Evolutionary conservation across 2,888 invertebrate species (phyloP).

Genomic region (Pherbina coryleti): DNA sequence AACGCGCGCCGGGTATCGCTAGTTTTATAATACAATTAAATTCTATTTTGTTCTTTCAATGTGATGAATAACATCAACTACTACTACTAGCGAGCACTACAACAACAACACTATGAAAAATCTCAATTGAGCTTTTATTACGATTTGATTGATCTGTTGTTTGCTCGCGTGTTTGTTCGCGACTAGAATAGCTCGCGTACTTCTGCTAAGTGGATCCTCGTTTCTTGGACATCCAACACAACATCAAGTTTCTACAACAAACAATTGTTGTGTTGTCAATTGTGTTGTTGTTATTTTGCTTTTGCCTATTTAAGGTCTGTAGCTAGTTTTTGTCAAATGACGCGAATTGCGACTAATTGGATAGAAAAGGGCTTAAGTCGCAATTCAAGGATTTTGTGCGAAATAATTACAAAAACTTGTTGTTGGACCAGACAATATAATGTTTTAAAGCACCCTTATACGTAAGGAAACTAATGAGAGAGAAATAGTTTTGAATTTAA

Average conservation of each 20-base stretch:
- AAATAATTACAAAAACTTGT: slow-evolving; percentile 48
- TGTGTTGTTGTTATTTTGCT: slow-evolving; percentile 48
- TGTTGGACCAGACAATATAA: too few relatives aligned
- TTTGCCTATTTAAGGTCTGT: slow-evolving; percentile 54
- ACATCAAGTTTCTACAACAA: slow-evolving; percentile 18
- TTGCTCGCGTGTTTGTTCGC: slow-evolving; percentile 2
- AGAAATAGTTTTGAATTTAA: too few relatives aligned
- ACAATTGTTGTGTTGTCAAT: slow-evolving; percentile 27
- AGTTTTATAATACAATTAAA: too few relatives aligned
- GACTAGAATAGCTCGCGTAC: not conserved
- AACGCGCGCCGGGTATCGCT: too few relatives aligned
- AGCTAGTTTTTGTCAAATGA: slow-evolving; percentile 51
- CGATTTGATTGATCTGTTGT: slow-evolving; percentile 32
- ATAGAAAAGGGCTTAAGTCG: slow-evolving; percentile 54
- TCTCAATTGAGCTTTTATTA: not conserved
- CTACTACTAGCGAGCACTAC: not conserved
- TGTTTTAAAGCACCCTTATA: too few relatives aligned
- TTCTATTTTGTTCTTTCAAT: too few relatives aligned
- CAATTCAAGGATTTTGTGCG: slow-evolving; percentile 50
- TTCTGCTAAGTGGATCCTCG: not conserved
- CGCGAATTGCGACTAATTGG: slow-evolving; percentile 56
- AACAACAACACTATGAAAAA: not conserved
- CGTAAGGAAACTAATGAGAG: too few relatives aligned
- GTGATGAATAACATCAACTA: too few relatives aligned
- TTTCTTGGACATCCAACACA: slow-evolving; percentile 3